Percentiles rank a stretch among this genome's conserved stretches.
Evolutionary conservation across 2,113 vertebrate genomes (phyloP).

Genomic region (Cnemophilus loriae): DNA sequence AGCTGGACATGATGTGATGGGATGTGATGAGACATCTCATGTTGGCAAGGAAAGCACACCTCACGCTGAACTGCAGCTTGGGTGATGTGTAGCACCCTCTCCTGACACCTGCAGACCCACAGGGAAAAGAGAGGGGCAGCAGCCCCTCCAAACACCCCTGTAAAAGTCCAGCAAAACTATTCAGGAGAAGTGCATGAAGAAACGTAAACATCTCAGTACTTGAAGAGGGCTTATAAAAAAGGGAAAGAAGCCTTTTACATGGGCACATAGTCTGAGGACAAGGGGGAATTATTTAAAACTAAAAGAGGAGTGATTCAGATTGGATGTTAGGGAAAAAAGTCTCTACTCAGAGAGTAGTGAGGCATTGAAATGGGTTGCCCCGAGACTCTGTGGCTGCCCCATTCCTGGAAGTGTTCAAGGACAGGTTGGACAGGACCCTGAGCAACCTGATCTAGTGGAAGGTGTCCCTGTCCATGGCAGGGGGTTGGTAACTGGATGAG

Average conservation of each 20-base stretch:
- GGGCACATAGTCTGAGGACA: neutral
- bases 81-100: neutral
- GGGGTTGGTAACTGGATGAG: neutral
- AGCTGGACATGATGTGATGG: neutral
- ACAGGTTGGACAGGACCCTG: neutral
- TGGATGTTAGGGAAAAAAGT: neutral
- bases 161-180: neutral
- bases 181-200: neutral
- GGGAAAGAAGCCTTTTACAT: neutral
- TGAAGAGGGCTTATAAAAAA: neutral
- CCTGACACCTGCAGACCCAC: neutral
- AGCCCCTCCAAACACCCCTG: neutral
- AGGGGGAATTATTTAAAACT: neutral
- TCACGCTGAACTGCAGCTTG: neutral
- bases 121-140: neutral
- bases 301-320: neutral
- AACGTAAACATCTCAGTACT: neutral
- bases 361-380: neutral
- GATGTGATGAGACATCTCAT: neutral
- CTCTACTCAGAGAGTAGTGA: neutral
- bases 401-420: neutral
- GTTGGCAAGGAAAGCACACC: rapidly evolving
- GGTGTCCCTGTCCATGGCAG: neutral
- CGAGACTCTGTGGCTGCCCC: neutral
- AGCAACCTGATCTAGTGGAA: neutral